phyloP scores from a whole-genome alignment of 2,113 vertebrate genomes.

The Piaya cayana region DNA sequence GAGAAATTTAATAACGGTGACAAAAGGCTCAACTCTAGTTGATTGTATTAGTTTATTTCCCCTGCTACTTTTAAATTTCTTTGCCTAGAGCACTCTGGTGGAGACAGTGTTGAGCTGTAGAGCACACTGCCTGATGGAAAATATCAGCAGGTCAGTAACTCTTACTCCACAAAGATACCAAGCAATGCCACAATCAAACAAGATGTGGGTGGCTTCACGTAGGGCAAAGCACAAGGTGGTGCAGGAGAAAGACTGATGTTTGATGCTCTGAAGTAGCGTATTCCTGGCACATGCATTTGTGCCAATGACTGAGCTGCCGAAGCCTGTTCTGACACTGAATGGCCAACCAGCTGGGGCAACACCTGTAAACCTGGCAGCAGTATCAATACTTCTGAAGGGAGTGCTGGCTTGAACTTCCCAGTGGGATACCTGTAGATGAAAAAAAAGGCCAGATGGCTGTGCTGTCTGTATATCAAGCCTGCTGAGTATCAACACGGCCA shows the following conservation, averaged over 20 bases:
- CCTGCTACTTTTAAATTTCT: background rate
- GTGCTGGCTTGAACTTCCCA: background rate
- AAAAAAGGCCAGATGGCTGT: background rate
- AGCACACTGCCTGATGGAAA: background rate
- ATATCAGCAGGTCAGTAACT: background rate
- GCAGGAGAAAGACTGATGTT: background rate
- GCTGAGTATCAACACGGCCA: background rate
- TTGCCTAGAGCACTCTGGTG: background rate
- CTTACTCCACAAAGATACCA: background rate
- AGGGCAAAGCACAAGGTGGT: background rate
- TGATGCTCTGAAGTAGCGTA: background rate
- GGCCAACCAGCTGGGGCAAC: background rate
- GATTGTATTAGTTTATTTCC: background rate
- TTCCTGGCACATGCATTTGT: background rate
- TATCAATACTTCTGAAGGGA: background rate
- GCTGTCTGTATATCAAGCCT: background rate
- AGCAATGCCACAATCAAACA: background rate
- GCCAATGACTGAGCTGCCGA: background rate
- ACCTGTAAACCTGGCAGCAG: slow-evolving; percentile 5
- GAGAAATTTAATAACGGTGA: background rate
- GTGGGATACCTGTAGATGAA: background rate
- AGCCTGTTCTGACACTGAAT: background rate
- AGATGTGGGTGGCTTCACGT: background rate
- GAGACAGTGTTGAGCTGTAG: background rate
- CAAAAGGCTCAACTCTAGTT: background rate